These are phyloP conservation scores for Netelia inedita DNA, from an alignment of 2,888 invertebrate species.

Conservation along the genomic window DNA sequence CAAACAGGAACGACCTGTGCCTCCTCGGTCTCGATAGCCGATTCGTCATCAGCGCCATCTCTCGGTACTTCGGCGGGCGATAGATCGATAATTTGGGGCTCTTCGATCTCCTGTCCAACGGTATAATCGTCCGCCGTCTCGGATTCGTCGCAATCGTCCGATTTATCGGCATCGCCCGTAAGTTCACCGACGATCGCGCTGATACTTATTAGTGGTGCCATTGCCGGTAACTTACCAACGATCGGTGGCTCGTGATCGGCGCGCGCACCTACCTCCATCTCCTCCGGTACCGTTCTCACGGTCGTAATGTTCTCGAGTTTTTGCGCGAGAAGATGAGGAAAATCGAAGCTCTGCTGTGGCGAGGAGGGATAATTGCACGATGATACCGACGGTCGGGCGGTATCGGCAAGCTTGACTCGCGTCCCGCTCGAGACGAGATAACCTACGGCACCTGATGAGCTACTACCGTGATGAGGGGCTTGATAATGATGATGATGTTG, in stretches of 20 bases:
- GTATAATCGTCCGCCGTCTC: constrained; percentile 90
- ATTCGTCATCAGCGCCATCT: constrained; percentile 61
- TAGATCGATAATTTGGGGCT: constrained; percentile 39
- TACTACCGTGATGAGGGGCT: constrained; percentile 71
- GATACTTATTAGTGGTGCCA: constrained; percentile 90
- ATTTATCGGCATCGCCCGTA: constrained; percentile 71
- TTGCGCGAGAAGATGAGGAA: constrained; percentile 75
- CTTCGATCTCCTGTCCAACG: constrained; percentile 82
- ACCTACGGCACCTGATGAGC: constrained; percentile 57
- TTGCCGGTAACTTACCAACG: constrained; percentile 75
- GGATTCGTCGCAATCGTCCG: constrained; percentile 83
- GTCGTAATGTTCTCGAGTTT: constrained; percentile 71
- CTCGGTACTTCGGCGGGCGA: constrained; percentile 70
- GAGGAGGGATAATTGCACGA: constrained; percentile 84
- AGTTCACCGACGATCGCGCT: constrained; percentile 90
- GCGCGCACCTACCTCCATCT: constrained; percentile 65
- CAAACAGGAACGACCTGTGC: constrained; percentile 81
- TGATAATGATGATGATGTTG: constrained; percentile 71
- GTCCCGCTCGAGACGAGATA: constrained; percentile 83
- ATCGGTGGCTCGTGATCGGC: constrained; percentile 37
- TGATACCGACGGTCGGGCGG: constrained; percentile 85
- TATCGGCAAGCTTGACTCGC: constrained; percentile 83
- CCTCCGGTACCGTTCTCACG: constrained; percentile 75
- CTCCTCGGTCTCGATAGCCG: constrained; percentile 74
- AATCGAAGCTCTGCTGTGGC: constrained; percentile 86